phyloP scores from a whole-genome alignment of 2,797 vertebrate species.

The Prionace glauca region DNA sequence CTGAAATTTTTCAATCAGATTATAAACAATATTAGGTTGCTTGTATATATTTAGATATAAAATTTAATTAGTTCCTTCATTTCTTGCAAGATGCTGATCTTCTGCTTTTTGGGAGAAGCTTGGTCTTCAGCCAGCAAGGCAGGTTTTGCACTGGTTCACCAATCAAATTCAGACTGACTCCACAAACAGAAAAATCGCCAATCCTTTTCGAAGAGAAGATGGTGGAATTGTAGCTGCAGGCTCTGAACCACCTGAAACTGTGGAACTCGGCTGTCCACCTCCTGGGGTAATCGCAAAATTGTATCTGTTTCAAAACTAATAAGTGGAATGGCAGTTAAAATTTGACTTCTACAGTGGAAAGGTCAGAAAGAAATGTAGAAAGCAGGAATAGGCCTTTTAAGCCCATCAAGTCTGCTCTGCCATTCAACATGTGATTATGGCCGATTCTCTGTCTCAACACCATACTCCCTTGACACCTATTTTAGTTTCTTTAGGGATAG shows the following conservation, averaged over 20 bases:
- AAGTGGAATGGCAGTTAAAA: no score
- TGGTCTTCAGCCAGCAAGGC: no score
- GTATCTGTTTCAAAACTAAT: background rate
- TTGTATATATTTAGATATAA: background rate
- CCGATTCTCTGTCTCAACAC: no score
- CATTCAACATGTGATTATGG: no score
- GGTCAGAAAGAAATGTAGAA: background rate
- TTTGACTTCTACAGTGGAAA: background rate
- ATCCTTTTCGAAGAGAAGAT: no score
- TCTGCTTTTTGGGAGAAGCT: no score
- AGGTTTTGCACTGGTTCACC: no score
- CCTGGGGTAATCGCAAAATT: background rate
- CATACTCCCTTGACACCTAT: no score
- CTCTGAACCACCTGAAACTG: background rate
- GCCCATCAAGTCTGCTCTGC: no score
- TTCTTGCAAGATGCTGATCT: no score
- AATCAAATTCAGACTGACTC: background rate
- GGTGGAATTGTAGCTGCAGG: background rate
- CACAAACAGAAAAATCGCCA: no score
- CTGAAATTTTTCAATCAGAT: background rate
- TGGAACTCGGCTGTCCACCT: background rate
- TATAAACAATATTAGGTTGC: background rate
- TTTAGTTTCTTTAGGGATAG: no score
- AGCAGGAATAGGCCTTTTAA: background rate
- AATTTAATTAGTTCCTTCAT: background rate